Evolutionary conservation across 2,797 vertebrate genomes (phyloP).

Genomic region (Varecia variegata): DNA sequence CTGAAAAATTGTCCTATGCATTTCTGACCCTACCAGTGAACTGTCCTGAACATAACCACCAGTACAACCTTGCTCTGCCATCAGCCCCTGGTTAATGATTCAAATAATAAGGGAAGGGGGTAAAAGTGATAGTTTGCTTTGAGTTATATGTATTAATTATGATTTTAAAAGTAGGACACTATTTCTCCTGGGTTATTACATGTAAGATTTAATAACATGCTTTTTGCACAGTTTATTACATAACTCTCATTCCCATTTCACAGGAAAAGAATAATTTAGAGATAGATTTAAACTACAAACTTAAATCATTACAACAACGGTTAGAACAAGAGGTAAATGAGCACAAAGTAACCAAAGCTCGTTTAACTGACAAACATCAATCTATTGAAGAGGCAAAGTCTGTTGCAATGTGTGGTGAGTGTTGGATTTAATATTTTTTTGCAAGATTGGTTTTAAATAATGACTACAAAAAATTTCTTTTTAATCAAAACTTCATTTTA

Average conservation of each 20-base stretch:
- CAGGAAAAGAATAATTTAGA: conserved; percentile 98
- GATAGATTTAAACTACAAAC: conserved; percentile 98
- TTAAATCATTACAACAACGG: conserved; percentile 95
- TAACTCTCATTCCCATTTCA: conserved; percentile 48
- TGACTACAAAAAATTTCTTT: background rate
- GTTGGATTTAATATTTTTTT: conserved; percentile 36
- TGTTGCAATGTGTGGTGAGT: conserved; percentile 95
- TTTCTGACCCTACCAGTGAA: conserved; percentile 18
- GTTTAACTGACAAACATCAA: conserved; percentile 97
- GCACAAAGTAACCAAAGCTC: conserved; percentile 94
- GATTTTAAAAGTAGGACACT: background rate
- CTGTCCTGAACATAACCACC: background rate
- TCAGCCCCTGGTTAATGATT: background rate
- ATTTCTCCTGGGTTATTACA: conserved; percentile 10
- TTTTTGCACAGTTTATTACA: background rate
- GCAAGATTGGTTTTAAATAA: conserved; percentile 32
- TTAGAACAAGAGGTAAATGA: conserved; percentile 97
- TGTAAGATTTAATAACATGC: conserved; percentile 13
- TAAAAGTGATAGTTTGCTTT: conserved; percentile 14
- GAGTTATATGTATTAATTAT: background rate
- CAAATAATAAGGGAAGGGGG: background rate
- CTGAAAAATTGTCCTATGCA: background rate
- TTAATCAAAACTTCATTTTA: conserved; percentile 29
- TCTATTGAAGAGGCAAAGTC: conserved; percentile 98
- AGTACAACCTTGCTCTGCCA: background rate